A percentile compares a stretch with the other conserved stretches of the same genome.
phyloP scores from a whole-genome alignment of 2,888 invertebrate species.

The Gibbula magus region DNA sequence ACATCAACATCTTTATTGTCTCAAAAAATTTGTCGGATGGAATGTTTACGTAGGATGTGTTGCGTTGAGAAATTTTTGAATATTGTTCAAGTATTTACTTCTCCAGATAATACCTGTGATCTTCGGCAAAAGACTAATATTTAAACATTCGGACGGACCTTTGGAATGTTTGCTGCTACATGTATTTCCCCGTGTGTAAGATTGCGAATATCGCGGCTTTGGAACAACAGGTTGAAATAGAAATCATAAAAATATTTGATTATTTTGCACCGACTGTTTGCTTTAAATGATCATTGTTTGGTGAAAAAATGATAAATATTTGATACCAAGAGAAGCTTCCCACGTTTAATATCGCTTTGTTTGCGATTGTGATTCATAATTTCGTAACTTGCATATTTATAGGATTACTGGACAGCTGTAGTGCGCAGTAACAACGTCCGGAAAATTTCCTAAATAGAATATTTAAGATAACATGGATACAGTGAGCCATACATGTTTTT shows the following conservation, averaged over 20 bases:
- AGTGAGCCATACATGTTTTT: background rate
- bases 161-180: background rate
- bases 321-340: background rate
- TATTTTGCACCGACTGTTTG: background rate
- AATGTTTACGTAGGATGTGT: background rate
- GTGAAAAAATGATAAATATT: slow-evolving; percentile 9
- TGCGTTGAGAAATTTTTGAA: background rate
- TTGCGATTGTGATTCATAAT: slow-evolving; percentile 1
- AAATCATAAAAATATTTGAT: background rate
- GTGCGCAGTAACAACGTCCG: background rate
- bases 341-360: background rate
- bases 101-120: background rate
- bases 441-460: background rate
- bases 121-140: background rate
- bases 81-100: background rate
- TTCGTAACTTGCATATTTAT: background rate
- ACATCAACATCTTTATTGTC: no score
- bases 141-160: background rate
- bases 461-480: background rate
- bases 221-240: background rate
- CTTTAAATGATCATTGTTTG: background rate
- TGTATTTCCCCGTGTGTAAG: background rate
- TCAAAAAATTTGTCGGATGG: background rate
- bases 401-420: background rate
- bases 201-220: background rate